Percentiles rank a stretch among this genome's conserved stretches.
phyloP scores from a whole-genome alignment of 2,113 vertebrate genomes.

The Chrysemys picta region DNA sequence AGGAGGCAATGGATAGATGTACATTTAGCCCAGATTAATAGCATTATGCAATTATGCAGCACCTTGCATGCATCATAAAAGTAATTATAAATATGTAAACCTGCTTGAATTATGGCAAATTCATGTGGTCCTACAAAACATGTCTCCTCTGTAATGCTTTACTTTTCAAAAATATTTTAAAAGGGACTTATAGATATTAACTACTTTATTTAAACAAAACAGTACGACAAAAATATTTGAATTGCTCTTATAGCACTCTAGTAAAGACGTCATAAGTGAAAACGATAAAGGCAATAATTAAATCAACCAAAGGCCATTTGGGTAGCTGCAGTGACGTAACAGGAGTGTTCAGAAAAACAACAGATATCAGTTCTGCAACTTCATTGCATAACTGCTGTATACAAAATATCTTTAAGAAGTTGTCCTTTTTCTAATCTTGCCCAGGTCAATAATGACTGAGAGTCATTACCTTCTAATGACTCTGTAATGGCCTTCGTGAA shows the following conservation, averaged over 20 bases:
- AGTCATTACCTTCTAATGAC: background rate
- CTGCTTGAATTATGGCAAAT: background rate
- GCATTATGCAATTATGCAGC: background rate
- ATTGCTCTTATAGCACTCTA: background rate
- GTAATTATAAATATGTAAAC: background rate
- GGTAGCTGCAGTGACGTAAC: background rate
- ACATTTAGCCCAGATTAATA: background rate
- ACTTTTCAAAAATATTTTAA: constrained; percentile 4
- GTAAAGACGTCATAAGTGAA: background rate
- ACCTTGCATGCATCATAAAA: background rate
- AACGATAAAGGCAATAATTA: background rate
- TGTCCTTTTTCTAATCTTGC: background rate
- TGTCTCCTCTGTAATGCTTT: background rate
- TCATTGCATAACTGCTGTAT: background rate
- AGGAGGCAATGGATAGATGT: background rate
- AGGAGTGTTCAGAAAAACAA: background rate
- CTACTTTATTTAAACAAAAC: constrained; percentile 30
- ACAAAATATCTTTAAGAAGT: background rate
- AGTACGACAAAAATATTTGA: background rate
- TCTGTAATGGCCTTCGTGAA: constrained; percentile 12
- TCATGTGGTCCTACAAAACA: background rate
- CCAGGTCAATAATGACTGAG: background rate
- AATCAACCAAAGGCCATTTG: background rate
- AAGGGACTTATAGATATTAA: background rate
- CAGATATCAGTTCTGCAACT: constrained; percentile 2